phyloP scores from a whole-genome alignment of 2,797 vertebrate species.

The Gephyroberyx darwinii region DNA sequence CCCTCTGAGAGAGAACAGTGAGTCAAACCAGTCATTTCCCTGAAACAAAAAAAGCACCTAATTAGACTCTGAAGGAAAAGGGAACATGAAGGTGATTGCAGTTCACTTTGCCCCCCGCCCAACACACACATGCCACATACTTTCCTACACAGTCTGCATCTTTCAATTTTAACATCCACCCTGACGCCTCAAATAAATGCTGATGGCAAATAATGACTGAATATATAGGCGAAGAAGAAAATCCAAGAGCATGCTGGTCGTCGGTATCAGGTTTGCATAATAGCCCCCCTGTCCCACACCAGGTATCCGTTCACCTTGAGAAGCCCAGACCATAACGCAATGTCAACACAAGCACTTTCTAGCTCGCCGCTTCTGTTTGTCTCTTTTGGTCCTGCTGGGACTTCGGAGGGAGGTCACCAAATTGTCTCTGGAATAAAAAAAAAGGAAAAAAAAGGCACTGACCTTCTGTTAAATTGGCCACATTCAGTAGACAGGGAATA shows the following conservation, averaged over 20 bases:
- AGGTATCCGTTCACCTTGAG: conserved; percentile 82
- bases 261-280: conserved; percentile 78
- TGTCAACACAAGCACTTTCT: conserved; percentile 74
- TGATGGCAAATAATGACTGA: conserved; percentile 61
- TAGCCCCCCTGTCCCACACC: conserved; percentile 71
- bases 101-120: conserved; percentile 28
- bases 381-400: conserved; percentile 76
- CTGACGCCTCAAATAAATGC: conserved; percentile 58
- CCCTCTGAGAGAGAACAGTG: conserved; percentile 61
- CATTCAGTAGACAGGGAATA: conserved; percentile 84
- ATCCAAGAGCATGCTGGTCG: conserved; percentile 41
- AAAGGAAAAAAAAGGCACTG: conserved; percentile 71
- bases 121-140: conserved; percentile 17
- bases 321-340: conserved; percentile 72
- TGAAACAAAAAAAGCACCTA: conserved; percentile 77
- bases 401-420: conserved; percentile 83
- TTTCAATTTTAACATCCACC: conserved; percentile 65
- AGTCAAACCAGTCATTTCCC: conserved; percentile 76
- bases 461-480: conserved; percentile 85
- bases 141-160: conserved; percentile 52
- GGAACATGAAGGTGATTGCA: conserved; percentile 68
- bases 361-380: conserved; percentile 62
- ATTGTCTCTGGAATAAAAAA: conserved; percentile 79
- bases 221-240: conserved; percentile 56
- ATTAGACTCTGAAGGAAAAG: conserved; percentile 74